phyloP scores from a whole-genome alignment of 1,140 invertebrate genomes.

The Meloidogyne exigua region DNA sequence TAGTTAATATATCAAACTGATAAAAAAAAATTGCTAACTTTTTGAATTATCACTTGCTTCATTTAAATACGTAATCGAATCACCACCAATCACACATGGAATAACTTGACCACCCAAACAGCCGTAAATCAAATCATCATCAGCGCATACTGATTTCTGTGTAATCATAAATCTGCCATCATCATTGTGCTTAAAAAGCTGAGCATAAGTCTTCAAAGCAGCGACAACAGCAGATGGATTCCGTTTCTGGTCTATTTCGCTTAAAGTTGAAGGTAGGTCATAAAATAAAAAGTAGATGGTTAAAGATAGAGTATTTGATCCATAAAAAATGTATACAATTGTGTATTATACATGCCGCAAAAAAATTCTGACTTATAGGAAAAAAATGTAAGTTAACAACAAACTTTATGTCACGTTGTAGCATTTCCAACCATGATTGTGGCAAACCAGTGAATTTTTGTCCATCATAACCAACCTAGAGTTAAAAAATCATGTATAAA shows the following conservation, averaged over 20 bases:
- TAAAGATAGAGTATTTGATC: no score
- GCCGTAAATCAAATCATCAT: neutral
- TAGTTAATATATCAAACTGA: neutral
- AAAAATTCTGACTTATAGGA: neutral
- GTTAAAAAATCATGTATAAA: neutral
- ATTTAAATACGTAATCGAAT: neutral
- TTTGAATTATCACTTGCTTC: neutral
- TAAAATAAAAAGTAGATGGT: conserved; percentile 21
- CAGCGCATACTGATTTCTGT: conserved; percentile 46
- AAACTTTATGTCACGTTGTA: conserved; percentile 53
- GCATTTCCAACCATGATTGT: conserved; percentile 59
- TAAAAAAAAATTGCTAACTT: no score
- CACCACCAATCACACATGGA: neutral
- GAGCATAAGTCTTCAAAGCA: conserved; percentile 61
- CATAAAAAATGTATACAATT: no score
- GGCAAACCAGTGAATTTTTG: conserved; percentile 60
- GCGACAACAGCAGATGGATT: conserved; percentile 57
- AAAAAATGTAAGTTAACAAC: neutral
- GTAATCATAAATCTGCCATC: conserved; percentile 61
- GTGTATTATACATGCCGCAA: no score
- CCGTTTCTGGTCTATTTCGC: conserved; percentile 60
- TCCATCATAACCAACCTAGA: conserved; percentile 53
- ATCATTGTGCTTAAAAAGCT: conserved; percentile 54
- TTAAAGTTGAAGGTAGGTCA: conserved; percentile 36
- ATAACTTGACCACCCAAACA: neutral